Percentiles rank a stretch among this genome's conserved stretches.
These are phyloP conservation scores for Aradophagus sp. DNA, from an alignment of 1,140 invertebrate genomes.

Conservation along the genomic window DNA sequence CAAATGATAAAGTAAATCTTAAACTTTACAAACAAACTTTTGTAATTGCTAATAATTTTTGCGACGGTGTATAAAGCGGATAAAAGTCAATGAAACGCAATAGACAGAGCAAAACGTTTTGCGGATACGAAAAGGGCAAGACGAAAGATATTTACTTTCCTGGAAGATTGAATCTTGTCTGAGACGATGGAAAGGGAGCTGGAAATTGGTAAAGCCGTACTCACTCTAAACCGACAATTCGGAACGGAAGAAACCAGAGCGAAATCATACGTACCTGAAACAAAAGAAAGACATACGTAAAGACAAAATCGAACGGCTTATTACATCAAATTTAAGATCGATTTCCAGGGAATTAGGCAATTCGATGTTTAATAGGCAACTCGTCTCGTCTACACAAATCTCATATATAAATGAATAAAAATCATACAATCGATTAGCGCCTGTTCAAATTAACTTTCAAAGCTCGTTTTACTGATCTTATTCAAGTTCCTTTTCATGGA, in stretches of 20 bases:
- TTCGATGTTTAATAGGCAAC: slow-evolving; percentile 16
- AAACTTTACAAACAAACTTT: too few species aligned
- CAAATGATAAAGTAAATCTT: too few species aligned
- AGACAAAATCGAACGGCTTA: slow-evolving; percentile 34
- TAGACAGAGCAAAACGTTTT: slow-evolving; percentile 20
- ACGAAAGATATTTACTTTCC: slow-evolving; percentile 37
- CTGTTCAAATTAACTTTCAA: too few species aligned
- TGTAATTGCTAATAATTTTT: too few species aligned
- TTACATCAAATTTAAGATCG: slow-evolving; percentile 29
- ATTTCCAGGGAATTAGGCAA: slow-evolving; percentile 17
- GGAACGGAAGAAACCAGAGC: slow-evolving; percentile 7
- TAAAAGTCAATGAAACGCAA: not conserved
- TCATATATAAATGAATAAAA: too few species aligned
- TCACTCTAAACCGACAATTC: slow-evolving; percentile 35
- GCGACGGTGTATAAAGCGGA: not conserved
- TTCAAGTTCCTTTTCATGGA: too few species aligned
- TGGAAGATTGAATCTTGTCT: slow-evolving; percentile 40
- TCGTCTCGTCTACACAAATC: too few species aligned
- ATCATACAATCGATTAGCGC: too few species aligned
- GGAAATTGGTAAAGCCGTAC: slow-evolving; percentile 47
- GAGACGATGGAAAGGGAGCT: slow-evolving; percentile 15
- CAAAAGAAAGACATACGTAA: slow-evolving; percentile 42
- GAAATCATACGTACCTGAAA: slow-evolving; percentile 50
- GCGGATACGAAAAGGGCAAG: slow-evolving; percentile 29
- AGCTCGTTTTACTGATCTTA: too few species aligned